Evolutionary conservation across 2,888 invertebrate species (phyloP).

Genomic region (Dicycla oo): DNA sequence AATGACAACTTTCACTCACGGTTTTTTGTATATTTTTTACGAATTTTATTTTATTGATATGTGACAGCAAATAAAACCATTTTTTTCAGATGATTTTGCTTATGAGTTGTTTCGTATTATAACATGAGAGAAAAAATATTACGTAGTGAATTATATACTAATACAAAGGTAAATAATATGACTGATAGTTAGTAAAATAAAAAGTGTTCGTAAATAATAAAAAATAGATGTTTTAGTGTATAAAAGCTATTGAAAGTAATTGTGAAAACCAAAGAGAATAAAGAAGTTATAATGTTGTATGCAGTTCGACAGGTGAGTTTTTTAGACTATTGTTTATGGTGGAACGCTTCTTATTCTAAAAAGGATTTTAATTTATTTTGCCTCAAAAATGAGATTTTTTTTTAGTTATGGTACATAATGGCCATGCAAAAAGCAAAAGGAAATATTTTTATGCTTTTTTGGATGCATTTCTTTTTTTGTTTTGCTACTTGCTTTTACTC

Average conservation of each 20-base stretch:
- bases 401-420: background rate
- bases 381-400: background rate
- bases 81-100: conserved; percentile 45
- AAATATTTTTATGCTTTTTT: background rate
- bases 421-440: background rate
- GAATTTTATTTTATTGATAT: background rate
- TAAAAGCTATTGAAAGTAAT: conserved; percentile 36
- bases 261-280: conserved; percentile 63
- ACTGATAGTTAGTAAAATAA: conserved; percentile 73
- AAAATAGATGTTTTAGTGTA: conserved; percentile 51
- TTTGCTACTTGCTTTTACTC: background rate
- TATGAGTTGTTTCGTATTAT: conserved; percentile 57
- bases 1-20: conserved; percentile 58
- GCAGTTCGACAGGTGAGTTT: conserved; percentile 87
- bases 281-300: conserved; percentile 81
- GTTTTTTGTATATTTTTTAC: background rate
- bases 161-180: conserved; percentile 66
- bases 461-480: background rate
- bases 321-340: conserved; percentile 2
- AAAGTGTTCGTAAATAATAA: conserved; percentile 51
- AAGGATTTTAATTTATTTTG: background rate
- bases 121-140: conserved; percentile 67
- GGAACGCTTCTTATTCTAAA: background rate
- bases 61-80: background rate
- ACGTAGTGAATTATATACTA: conserved; percentile 63